Evolutionary conservation across 2,113 vertebrate species (phyloP).

Genomic region (Gallinago media): DNA sequence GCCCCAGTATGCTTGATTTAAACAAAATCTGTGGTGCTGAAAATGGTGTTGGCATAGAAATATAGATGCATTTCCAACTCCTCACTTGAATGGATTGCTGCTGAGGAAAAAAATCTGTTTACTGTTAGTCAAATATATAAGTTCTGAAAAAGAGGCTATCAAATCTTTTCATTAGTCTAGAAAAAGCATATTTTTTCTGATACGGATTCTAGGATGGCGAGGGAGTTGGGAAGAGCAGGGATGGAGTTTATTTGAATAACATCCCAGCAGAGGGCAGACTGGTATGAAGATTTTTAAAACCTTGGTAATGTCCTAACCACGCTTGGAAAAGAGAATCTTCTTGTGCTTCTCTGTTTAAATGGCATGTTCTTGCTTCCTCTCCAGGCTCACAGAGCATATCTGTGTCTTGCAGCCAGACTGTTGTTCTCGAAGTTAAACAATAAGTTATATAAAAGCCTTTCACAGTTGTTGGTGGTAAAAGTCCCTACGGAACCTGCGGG

Average conservation of each 20-base stretch:
- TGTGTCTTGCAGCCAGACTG: neutral
- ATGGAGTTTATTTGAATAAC: neutral
- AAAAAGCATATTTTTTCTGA: neutral
- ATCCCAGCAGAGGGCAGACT: constrained; percentile 76
- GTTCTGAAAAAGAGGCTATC: neutral
- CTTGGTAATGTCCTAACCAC: neutral
- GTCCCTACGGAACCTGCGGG: neutral
- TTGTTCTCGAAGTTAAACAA: constrained; percentile 14
- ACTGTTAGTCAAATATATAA: neutral
- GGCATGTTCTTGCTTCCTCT: neutral
- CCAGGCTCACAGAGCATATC: neutral
- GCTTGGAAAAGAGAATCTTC: neutral
- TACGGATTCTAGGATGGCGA: neutral
- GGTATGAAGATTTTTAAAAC: constrained; percentile 39
- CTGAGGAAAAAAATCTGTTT: neutral
- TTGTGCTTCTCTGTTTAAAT: neutral
- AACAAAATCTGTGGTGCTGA: neutral
- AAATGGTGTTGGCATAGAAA: neutral
- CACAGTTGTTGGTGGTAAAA: neutral
- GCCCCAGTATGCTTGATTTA: neutral
- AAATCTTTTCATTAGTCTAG: neutral
- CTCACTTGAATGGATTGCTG: neutral
- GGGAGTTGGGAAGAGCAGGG: neutral
- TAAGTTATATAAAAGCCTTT: constrained; percentile 20
- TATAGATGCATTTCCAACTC: neutral